phyloP scores from a whole-genome alignment of 2,888 invertebrate genomes.

The Ormyrus pomaceus region DNA sequence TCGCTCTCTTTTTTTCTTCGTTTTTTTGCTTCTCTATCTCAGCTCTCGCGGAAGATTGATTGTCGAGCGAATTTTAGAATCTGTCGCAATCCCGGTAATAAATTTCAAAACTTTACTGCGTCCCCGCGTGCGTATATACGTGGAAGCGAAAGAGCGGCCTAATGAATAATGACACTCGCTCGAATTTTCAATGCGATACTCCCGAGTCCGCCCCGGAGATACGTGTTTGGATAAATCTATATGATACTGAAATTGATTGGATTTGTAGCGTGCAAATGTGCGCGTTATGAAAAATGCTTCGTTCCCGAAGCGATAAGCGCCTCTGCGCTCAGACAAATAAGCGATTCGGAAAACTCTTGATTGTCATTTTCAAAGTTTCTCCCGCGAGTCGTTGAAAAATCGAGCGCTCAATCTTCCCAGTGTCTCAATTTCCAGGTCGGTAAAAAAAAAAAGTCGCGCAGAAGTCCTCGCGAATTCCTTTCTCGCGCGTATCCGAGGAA shows the following conservation, averaged over 20 bases:
- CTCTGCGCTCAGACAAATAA: too few relatives aligned
- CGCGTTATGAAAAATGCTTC: not conserved
- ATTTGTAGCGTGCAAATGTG: conserved; percentile 1
- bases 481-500: too few relatives aligned
- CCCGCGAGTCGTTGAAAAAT: too few relatives aligned
- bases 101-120: conserved; percentile 46
- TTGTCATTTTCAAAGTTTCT: too few relatives aligned
- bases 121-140: not conserved
- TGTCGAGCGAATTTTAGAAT: conserved; percentile 52
- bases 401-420: too few relatives aligned
- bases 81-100: conserved; percentile 47
- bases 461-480: not conserved
- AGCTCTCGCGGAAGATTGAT: conserved; percentile 41
- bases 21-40: not conserved
- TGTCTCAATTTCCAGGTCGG: too few relatives aligned
- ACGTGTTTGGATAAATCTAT: not conserved
- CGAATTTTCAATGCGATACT: conserved; percentile 18
- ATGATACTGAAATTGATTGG: conserved; percentile 5
- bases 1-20: not conserved
- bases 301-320: too few relatives aligned
- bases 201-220: not conserved
- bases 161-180: conserved; percentile 43
- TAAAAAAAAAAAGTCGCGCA: not conserved
- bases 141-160: not conserved
- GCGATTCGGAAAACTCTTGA: too few relatives aligned